Evolutionary conservation across 2,888 invertebrate species (phyloP).

Genomic region (Sarcophaga rosellei): DNA sequence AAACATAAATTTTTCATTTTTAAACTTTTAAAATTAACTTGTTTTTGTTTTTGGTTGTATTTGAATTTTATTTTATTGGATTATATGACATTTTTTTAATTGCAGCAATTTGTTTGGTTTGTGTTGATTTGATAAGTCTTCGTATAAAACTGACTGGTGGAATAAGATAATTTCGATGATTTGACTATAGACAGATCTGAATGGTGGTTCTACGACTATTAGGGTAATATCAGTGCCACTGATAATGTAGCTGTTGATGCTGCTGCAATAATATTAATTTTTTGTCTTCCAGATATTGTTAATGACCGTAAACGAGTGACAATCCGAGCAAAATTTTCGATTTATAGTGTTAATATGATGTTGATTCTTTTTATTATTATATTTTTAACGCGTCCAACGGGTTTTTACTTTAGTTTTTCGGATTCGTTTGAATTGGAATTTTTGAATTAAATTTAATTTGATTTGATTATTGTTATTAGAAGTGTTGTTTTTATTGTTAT

Average conservation of each 20-base stretch:
- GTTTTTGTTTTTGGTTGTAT: conserved; percentile 18
- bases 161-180: conserved; percentile 62
- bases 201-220: conserved; percentile 42
- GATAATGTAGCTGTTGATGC: conserved; percentile 42
- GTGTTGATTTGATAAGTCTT: conserved; percentile 66
- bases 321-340: too few relatives aligned
- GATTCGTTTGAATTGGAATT: not conserved
- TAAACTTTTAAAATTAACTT: not conserved
- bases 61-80: conserved; percentile 19
- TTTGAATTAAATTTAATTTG: conserved; percentile 29
- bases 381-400: conserved; percentile 11
- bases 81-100: conserved; percentile 53
- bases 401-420: conserved; percentile 12
- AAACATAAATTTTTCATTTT: not conserved
- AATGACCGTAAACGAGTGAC: not conserved
- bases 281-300: not conserved
- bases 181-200: conserved; percentile 22
- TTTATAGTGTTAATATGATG: not conserved
- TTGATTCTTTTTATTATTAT: not conserved
- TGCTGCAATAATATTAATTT: conserved; percentile 29
- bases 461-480: conserved; percentile 29
- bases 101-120: conserved; percentile 60
- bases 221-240: conserved; percentile 27
- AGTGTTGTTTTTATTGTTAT: not conserved
- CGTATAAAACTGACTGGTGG: conserved; percentile 64